Evolutionary conservation across 2,797 vertebrate genomes (phyloP).

Genomic region (Danio albolineatus): DNA sequence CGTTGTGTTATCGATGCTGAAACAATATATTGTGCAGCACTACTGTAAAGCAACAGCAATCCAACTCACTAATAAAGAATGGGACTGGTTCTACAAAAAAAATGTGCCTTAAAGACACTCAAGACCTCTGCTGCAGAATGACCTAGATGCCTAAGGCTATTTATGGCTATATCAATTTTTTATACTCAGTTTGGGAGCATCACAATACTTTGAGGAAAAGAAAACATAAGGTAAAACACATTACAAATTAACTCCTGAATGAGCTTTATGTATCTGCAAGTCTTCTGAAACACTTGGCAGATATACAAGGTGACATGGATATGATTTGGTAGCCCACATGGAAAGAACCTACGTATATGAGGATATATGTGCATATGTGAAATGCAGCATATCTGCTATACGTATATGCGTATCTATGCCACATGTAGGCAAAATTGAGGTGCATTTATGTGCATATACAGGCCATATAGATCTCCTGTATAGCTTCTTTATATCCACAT

Average conservation of each 20-base stretch:
- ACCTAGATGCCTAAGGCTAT: slow-evolving; percentile 30
- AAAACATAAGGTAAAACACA: neutral
- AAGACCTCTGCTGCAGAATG: slow-evolving; percentile 16
- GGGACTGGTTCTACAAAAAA: neutral
- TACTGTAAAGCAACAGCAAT: too few species aligned
- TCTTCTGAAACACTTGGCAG: neutral
- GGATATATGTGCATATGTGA: too few species aligned
- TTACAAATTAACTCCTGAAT: neutral
- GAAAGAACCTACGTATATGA: too few species aligned
- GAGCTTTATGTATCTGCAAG: neutral
- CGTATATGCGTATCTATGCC: too few species aligned
- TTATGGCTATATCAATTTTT: slow-evolving; percentile 12
- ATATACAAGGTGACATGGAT: neutral
- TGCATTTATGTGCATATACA: too few species aligned
- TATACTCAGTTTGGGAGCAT: neutral
- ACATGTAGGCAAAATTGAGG: too few species aligned
- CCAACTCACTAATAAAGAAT: neutral
- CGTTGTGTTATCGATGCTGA: too few species aligned
- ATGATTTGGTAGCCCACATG: too few species aligned
- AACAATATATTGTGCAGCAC: too few species aligned
- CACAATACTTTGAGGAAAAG: neutral
- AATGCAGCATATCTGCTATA: too few species aligned
- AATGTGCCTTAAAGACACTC: neutral
- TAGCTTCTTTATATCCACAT: too few species aligned
- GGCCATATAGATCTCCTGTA: too few species aligned